Conservation (phyloP, 2,888 invertebrate genomes). For the Hipparchia sbordonii region DNA sequence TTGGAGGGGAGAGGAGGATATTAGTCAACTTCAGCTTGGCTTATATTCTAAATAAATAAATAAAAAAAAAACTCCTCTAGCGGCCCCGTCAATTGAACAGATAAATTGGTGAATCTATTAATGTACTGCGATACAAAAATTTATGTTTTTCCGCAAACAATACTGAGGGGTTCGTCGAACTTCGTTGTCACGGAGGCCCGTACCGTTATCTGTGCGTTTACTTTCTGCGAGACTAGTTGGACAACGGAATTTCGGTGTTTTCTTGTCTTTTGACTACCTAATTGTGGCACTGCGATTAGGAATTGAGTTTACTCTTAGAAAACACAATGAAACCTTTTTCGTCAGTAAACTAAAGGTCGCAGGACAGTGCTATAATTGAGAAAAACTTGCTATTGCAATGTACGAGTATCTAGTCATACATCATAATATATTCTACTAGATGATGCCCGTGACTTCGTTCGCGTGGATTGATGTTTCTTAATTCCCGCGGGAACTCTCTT, state of each 20-base stretch:
- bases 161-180: slow-evolving; percentile 58
- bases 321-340: not conserved
- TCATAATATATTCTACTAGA: not conserved
- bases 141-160: slow-evolving; percentile 57
- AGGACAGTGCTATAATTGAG: not conserved
- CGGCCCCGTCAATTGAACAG: too few species aligned
- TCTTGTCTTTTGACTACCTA: slow-evolving; percentile 1
- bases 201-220: slow-evolving; percentile 62
- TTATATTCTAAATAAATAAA: too few species aligned
- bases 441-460: too few species aligned
- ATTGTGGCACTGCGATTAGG: not conserved
- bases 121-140: slow-evolving; percentile 15
- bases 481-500: too few species aligned
- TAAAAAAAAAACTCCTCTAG: too few species aligned
- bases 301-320: not conserved
- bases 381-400: not conserved
- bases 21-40: too few species aligned
- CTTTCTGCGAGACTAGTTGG: slow-evolving; percentile 58
- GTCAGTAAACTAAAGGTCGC: not conserved
- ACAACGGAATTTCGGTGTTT: slow-evolving; percentile 42
- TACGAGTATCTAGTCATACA: not conserved
- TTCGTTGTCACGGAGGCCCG: slow-evolving; percentile 46
- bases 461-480: too few species aligned
- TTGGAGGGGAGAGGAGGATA: too few species aligned
- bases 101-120: too few species aligned